Evolutionary conservation across 2,797 vertebrate species (phyloP), one percentile per base, ranked within the genome.

Genomic region (Sebastes baramenuke): DNA sequence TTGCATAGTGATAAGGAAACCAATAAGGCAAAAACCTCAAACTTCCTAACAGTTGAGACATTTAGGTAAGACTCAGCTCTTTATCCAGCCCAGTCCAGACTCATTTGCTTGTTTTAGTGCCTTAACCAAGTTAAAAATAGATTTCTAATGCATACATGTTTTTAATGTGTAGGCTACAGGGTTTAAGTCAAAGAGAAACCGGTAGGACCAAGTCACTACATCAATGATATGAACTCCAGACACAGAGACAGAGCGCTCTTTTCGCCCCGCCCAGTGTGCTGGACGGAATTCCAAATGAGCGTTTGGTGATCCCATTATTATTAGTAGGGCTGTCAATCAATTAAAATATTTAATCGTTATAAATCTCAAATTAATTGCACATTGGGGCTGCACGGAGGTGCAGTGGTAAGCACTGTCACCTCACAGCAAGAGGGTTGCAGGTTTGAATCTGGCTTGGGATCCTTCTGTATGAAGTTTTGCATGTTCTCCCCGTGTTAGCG

Each of bases 1-100:
- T 54, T 72, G 67, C 71, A 75, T 67, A 32, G 27, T 64, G 72
- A 81, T 78, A 38, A 79, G 56, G 66, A 56, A 42, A 71, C 18
- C 59, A 59, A 58, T 64, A 38, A 49, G 20, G 5, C 9, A 38
- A 68, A 36, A 62, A 54, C 16, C n/a, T 77, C 10, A 59, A 46
- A 75, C 70, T 72, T 36, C 3, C 16, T 24, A 11, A 74, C 77
- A 67, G 18, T 55, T 69, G 2, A 24, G 1, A 4, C 20, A 20
- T 58, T 38, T 56, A 42, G 22, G 16, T n/a, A 30, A 30, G n/a
- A 14, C n/a, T 68, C 46, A 3, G 5, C 30, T 4, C 5, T n/a
- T 24, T 20, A 9, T 34, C 5, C 6, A 56, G 16, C 5, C 27
- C 4, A n/a, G 24, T 18, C n/a, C 27, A 46, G 27, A 18, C 30